Base-by-base conservation (phyloP, 1,140 invertebrate species). In the Lepidurus couesii region DNA sequence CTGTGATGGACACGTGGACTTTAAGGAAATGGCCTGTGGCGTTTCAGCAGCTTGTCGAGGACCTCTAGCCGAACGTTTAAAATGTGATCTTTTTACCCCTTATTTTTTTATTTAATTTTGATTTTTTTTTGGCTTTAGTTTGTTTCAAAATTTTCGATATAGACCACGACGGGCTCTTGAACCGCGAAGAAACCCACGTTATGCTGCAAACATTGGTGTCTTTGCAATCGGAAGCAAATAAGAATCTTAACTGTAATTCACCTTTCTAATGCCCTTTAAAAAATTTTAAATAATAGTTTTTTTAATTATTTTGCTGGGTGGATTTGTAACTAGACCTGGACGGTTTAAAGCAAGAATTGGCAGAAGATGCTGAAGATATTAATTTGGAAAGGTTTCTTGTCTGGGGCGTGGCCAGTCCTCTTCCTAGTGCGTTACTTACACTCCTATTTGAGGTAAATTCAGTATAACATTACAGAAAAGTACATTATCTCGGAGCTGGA, bases 101-200 rank as follows among this genome's bases (percentile, higher is more conserved):
- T 76, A 16, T 24, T 11, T n/a, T n/a, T n/a, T 42, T 21, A 16
- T 76, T 78, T 65, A 13, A 78, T 11, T 44, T n/a, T 21, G 3
- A 44, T 79, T 65, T n/a, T 79, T 77, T 82, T 81, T 84, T 82
- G 82, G 75, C 88, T 89, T 42, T 85, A 95, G 93, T 96, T 86
- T 95, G 93, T 84, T 96, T 95, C 83, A 95, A 95, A 87, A 90
- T 96, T 47, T 96, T 96, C 86, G 94, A 96, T 84, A 86, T 89
- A 75, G 93, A 95, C 84, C 88, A 92, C 73, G 93, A 95, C 85
- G 90, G 91, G 0, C 86, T 91, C 73, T 86, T 96, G 16, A 91
- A 89, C 81, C 80, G 84, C 75, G 86, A 88, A 78, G 89, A 91
- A 79, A 89, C 95, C 80, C 16, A 65, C 7, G 21, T n/a, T 21